Base-by-base conservation (phyloP, 2,888 invertebrate genomes). In the Polydesmus complanatus region DNA sequence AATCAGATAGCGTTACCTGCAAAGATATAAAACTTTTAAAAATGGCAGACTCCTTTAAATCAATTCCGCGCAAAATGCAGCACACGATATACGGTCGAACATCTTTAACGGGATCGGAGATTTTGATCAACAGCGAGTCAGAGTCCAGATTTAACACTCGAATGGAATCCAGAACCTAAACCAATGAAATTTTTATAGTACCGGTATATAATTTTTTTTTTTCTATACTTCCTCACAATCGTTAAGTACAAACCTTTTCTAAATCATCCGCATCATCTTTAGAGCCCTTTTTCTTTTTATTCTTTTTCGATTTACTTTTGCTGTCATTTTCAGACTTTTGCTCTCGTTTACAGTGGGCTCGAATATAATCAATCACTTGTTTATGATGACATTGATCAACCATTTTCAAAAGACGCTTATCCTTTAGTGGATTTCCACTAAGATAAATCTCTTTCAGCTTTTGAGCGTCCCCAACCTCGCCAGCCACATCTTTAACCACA, bases 371-470 rank as follows among this genome's bases (percentile, higher is more conserved):
- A 26, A 88, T 66, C 2, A 89, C 78, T 72, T 87, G 84, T 69
- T 88, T 88, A 0, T 83, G 79, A 54, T 69, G 69, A 67, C 85
- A 83, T 69, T 88, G 86, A 48, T 73, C 71, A 0, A 88, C 82
- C 1, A 89, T 73, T 71, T 88, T 89, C 66, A 79, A 77, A 49
- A 90, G 78, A 5, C 86, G 78, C 66, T 84, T 82, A 71, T 89
- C 89, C 0, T 78, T 71, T 21, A 89, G 73, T 63, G 83, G 83
- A 73, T 90, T 90, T 3, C 83, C 83, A 72, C 84, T 84, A 27
- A 88, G 74, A 69, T 83, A 81, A 0, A 89, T 65, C 68, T 88
- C 88, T 77, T 87, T 88, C n/a, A 89, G 70, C 73, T 86, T 88
- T 0, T 76, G 69, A 70, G 86, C 81, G 66, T 79, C 79, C 23